These are phyloP conservation scores for Arbacia lixula DNA, from an alignment of 53 echinoderm and acorn worm genomes.

Conservation along the genomic window DNA sequence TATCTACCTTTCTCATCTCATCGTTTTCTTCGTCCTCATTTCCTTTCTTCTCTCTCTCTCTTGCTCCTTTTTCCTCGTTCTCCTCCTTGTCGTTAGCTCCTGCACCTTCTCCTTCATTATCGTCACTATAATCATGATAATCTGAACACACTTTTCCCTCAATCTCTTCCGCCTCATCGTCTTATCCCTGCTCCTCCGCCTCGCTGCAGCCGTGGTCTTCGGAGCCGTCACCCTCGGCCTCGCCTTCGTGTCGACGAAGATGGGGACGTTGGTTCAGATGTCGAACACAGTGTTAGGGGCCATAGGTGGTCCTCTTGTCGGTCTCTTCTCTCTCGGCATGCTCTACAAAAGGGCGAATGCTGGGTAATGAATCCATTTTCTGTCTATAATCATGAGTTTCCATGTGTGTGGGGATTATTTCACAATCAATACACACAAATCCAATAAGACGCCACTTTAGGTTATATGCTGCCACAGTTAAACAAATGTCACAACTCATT, in stretches of 20 bases:
- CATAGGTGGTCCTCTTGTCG: conserved; percentile 65
- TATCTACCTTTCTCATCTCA: too few relatives aligned
- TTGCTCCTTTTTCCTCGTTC: too few relatives aligned
- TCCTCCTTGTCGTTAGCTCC: too few relatives aligned
- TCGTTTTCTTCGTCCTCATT: too few relatives aligned
- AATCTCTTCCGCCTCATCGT: not conserved
- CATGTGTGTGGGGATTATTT: too few relatives aligned
- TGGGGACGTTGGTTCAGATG: conserved; percentile 67
- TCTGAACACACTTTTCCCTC: not conserved
- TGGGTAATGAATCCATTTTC: too few relatives aligned
- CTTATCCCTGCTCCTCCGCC: not conserved
- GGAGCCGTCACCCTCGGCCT: conserved; percentile 61
- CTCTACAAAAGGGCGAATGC: conserved; percentile 68
- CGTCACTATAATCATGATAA: not conserved
- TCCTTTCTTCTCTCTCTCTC: too few relatives aligned
- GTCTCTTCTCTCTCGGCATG: conserved; percentile 71
- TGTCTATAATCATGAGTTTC: too few relatives aligned
- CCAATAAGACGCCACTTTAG: too few relatives aligned
- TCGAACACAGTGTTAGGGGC: conserved; percentile 65
- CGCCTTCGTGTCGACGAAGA: conserved; percentile 63
- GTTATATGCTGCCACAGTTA: too few relatives aligned
- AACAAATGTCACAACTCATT: too few relatives aligned
- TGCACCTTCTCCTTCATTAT: not conserved
- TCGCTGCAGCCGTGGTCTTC: conserved; percentile 65
- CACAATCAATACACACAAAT: too few relatives aligned